Base-by-base conservation (phyloP, 2,113 vertebrate species). In the Solea solea region DNA sequence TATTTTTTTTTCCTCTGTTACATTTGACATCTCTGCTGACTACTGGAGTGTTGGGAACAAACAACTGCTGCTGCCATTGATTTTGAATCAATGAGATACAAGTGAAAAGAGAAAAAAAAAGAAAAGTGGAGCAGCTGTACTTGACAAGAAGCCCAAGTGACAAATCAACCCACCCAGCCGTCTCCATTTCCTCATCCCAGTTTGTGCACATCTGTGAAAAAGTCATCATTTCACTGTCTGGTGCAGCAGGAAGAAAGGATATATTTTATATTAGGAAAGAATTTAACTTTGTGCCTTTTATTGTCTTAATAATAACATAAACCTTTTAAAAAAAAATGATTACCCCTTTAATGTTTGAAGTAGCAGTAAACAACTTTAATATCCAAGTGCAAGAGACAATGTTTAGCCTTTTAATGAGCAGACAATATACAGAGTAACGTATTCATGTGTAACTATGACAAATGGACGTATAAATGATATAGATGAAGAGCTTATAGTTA, bases 51-150 rank as follows among this genome's bases (percentile, higher is more conserved):
- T 52, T 50, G 60, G 59, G 77, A 64, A 78, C 75, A 72, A 66
- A 73, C 82, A 84, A 80, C 87, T 71, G 86, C 80, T 85, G 62
- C 82, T 82, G 83, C 78, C 74, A 67, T 44, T 87, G 91, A 93
- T 91, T 90, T 90, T 91, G 89, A 89, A 69, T 91, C 86, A 88
- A 92, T 87, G 89, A 80, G 87, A 85, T 68, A 7, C 52, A 67
- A 77, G 44, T 14, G 70, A 55, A 44, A 67, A 77, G 44, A 13
- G 70, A 55, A 44, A 25, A 60, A 48, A 72, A 61, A 62, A 61
- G 45, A 62, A 70, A 78, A 67, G 67, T 67, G 72, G 60, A 86
- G 83, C 91, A 92, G 89, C 88, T 90, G 92, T 79, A 80, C 72
- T 84, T 87, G 90, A 91, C 90, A 90, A 40, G 81, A 63, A 78